Evolutionary conservation across 2,113 vertebrate species (phyloP), one percentile per base, ranked within the genome.

Genomic region (Dendropsophus ebraccatus): DNA sequence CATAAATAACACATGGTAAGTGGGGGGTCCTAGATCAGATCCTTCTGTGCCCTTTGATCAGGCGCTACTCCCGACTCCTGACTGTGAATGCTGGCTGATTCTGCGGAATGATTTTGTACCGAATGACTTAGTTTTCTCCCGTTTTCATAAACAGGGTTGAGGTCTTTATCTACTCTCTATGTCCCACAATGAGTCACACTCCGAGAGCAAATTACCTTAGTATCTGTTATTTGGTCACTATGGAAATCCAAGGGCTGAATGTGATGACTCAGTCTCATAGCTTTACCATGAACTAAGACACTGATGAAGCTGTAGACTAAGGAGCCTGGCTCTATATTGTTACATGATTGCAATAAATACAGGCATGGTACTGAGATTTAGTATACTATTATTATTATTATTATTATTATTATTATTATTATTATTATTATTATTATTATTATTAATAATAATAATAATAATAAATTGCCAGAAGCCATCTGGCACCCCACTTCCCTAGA

Each of bases 181-280:
- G n/a, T 11, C 75, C 50, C 3, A 19, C 74, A 30, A 50, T 76
- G 74, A 78, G 50, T 78, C 75, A 77, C 47, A 50, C 25, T 52
- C 74, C 28, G 16, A 5, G 30, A 12, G 50, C 28, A 21, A 21
- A 35, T 78, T 32, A 23, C 75, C 75, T 54, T 28, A 1, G 23
- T 30, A 54, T 54, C 75, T 54, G 30, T 56, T 30, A 30, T 54
- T 5, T 7, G 47, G n/a, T 32, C 74, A 52, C 49, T 56, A 32
- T 78, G 49, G 50, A 78, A 78, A 78, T 76, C 47, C 17, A 21
- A 35, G 28, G 14, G 49, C 23, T 56, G 25, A 35, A 23, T 32
- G 75, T 5, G 75, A 78, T 78, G 25, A 78, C 50, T 56, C 75
- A 35, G 45, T 52, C 16, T 8, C 28, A 11, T 9, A 5, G 28